phyloP scores from a whole-genome alignment of 2,113 vertebrate species.

The Polypterus bichir region DNA sequence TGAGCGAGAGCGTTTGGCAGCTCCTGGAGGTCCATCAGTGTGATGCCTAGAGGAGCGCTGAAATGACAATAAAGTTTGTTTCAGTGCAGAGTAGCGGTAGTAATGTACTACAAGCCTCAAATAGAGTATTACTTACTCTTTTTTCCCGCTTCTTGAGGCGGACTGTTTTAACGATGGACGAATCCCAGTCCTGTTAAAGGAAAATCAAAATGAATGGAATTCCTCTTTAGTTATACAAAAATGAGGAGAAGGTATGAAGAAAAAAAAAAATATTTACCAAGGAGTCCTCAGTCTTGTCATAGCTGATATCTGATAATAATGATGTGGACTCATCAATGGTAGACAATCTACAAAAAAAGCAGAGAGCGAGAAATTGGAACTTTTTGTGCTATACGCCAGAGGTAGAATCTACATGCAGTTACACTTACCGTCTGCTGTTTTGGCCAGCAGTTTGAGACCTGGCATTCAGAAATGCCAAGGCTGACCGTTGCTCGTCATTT shows the following conservation, averaged over 20 bases:
- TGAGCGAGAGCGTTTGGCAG: slow-evolving; percentile 75
- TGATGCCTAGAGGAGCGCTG: slow-evolving; percentile 84
- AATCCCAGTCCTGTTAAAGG: slow-evolving; percentile 80
- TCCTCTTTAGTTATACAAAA: background rate
- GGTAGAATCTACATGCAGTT: background rate
- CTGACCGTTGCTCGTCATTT: slow-evolving; percentile 87
- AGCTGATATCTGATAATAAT: slow-evolving; percentile 94
- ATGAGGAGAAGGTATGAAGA: background rate
- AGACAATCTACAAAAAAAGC: slow-evolving; percentile 50
- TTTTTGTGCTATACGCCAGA: background rate
- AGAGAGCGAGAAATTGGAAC: background rate
- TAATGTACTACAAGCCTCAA: too few species aligned
- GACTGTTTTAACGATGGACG: slow-evolving; percentile 68
- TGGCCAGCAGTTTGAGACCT: slow-evolving; percentile 45
- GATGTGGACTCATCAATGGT: slow-evolving; percentile 94
- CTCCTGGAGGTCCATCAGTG: slow-evolving; percentile 64
- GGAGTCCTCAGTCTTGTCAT: slow-evolving; percentile 92
- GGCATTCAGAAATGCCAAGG: slow-evolving; percentile 76
- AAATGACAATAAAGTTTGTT: slow-evolving; percentile 16
- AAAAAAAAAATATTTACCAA: slow-evolving; percentile 52
- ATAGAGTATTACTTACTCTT: slow-evolving; percentile 48
- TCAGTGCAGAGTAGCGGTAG: too few species aligned
- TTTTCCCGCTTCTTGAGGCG: slow-evolving; percentile 84
- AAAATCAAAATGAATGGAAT: background rate
- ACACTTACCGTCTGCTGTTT: slow-evolving; percentile 65